Evolutionary conservation across 2,888 invertebrate species (phyloP).

Genomic region (Ophion costatus): DNA sequence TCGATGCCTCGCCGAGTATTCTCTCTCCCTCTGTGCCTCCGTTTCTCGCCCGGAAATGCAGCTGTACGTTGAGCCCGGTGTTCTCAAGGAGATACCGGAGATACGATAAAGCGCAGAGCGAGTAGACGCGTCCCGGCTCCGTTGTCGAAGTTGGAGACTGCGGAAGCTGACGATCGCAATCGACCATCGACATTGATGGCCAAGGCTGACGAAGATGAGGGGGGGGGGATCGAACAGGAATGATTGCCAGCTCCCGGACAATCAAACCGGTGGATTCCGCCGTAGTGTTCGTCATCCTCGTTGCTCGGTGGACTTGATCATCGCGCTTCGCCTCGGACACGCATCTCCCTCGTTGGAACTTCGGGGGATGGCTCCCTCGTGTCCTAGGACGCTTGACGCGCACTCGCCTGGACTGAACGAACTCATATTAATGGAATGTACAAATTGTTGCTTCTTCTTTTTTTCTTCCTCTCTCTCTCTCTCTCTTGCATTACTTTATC

Average conservation of each 20-base stretch:
- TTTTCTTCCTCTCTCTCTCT: constrained; percentile 17
- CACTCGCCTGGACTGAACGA: constrained; percentile 84
- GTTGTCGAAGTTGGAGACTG: too few relatives aligned
- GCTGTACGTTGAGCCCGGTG: constrained; percentile 75
- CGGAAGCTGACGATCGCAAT: too few relatives aligned
- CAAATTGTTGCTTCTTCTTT: constrained; percentile 87
- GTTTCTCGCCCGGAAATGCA: constrained; percentile 72
- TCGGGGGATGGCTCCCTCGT: constrained; percentile 68
- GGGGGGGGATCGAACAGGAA: constrained; percentile 60
- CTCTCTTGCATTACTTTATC: constrained; percentile 35
- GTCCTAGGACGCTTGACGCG: constrained; percentile 60
- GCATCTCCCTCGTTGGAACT: constrained; percentile 31
- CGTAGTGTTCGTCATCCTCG: neutral
- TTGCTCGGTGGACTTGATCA: neutral
- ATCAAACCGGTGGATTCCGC: constrained; percentile 63
- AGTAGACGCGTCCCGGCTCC: constrained; percentile 56
- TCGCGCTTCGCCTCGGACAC: constrained; percentile 38
- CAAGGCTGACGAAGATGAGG: neutral
- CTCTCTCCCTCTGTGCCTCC: constrained; percentile 8
- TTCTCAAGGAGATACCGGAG: constrained; percentile 69
- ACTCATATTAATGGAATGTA: constrained; percentile 90
- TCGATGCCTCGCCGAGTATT: constrained; percentile 36
- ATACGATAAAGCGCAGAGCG: constrained; percentile 67
- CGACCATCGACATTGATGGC: neutral
- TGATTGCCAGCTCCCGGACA: constrained; percentile 71